A percentile compares a stretch with the other conserved stretches of the same genome.
Evolutionary conservation across 2,888 invertebrate genomes (phyloP).

Genomic region (Hylaea fasciaria): DNA sequence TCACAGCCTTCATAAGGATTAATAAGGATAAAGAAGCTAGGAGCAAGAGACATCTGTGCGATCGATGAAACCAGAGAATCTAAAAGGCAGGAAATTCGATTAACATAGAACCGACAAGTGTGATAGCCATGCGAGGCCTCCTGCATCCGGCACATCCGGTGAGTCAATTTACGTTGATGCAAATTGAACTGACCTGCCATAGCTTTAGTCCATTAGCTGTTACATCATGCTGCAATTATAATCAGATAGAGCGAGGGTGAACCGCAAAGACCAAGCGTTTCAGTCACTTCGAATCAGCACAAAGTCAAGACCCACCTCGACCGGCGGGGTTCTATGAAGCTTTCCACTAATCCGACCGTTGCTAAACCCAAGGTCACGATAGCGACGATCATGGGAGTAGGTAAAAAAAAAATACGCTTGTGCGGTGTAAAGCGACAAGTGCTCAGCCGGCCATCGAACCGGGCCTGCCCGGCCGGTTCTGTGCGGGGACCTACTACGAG

Average conservation of each 20-base stretch:
- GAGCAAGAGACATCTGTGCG: neutral
- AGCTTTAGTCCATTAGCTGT: too few species aligned
- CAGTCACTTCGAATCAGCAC: neutral
- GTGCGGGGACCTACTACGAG: conserved; percentile 43
- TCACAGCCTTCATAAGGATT: neutral
- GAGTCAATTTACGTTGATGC: conserved; percentile 7
- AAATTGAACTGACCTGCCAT: neutral
- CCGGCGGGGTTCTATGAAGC: conserved; percentile 15
- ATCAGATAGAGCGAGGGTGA: neutral
- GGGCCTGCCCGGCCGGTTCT: conserved; percentile 70
- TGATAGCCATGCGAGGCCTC: neutral
- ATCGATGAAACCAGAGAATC: neutral
- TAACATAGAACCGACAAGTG: conserved; percentile 11
- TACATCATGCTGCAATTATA: neutral
- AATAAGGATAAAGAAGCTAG: neutral
- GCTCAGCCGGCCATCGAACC: conserved; percentile 71
- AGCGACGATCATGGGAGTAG: conserved; percentile 49
- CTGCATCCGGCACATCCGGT: neutral
- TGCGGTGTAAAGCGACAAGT: conserved; percentile 60
- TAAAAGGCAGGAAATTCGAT: conserved; percentile 21
- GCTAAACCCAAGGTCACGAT: conserved; percentile 55
- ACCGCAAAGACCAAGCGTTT: neutral
- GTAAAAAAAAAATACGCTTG: conserved; percentile 53
- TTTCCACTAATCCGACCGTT: conserved; percentile 27
- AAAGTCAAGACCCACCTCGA: neutral